A percentile compares a stretch with the other conserved stretches of the same genome.
phyloP scores from a whole-genome alignment of 1,140 invertebrate genomes.

The Ylistrum balloti region DNA sequence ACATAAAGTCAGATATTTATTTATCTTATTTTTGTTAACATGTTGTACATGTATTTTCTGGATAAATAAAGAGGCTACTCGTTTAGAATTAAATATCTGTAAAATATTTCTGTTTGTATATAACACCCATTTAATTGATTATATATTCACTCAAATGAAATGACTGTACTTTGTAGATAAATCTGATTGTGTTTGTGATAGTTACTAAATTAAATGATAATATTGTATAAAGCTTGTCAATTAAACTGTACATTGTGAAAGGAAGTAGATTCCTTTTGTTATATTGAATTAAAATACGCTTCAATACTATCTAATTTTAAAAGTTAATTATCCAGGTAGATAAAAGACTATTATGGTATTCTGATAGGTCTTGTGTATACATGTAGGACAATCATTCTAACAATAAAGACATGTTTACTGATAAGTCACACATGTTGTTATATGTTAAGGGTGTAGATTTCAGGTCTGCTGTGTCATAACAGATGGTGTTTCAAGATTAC shows the following conservation, averaged over 20 bases:
- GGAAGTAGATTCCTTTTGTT: neutral
- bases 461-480: neutral
- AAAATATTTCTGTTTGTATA: neutral
- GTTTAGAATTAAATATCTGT: neutral
- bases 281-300: neutral
- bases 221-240: neutral
- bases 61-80: too few relatives aligned
- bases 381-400: neutral
- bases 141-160: neutral
- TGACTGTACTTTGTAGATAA: neutral
- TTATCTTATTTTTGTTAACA: too few relatives aligned
- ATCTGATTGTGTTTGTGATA: neutral
- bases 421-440: neutral
- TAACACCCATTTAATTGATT: neutral
- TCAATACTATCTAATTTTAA: neutral
- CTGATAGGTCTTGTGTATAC: neutral
- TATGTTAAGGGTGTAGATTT: neutral
- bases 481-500: constrained; percentile 19
- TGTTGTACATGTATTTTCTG: too few relatives aligned
- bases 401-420: neutral
- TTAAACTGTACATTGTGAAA: neutral
- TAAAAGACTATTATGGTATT: neutral
- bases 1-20: too few relatives aligned
- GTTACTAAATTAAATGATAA: neutral
- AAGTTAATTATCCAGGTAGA: neutral